phyloP scores from a whole-genome alignment of 2,113 vertebrate species.

The Mus spicilegus region DNA sequence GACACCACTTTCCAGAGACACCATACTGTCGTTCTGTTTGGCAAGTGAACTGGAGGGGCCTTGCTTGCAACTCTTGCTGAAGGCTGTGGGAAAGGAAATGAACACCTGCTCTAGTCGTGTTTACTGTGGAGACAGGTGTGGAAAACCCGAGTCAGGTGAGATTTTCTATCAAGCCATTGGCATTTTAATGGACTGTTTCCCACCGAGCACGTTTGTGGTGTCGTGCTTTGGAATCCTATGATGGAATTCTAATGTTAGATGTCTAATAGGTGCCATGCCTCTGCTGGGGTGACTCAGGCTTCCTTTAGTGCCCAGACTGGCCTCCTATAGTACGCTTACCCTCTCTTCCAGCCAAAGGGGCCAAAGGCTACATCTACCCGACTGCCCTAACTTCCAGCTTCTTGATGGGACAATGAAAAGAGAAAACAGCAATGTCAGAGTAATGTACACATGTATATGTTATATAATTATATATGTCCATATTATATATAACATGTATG shows the following conservation, averaged over 20 bases:
- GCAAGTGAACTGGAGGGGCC: slow-evolving; percentile 22
- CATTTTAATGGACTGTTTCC: neutral
- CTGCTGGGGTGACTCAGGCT: neutral
- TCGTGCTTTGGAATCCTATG: slow-evolving; percentile 3
- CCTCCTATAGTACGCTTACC: neutral
- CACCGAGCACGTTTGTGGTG: slow-evolving; percentile 6
- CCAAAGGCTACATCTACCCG: neutral
- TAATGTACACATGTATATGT: neutral
- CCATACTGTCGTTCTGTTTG: neutral
- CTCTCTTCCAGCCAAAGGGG: neutral
- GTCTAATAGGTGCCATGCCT: neutral
- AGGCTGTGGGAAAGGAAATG: slow-evolving; percentile 34
- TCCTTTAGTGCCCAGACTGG: neutral
- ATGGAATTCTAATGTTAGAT: slow-evolving; percentile 4
- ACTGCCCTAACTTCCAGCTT: neutral
- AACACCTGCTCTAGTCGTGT: neutral
- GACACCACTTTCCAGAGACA: slow-evolving; percentile 33
- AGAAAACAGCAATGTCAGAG: neutral
- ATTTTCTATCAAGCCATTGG: slow-evolving; percentile 53
- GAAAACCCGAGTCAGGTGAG: slow-evolving; percentile 19
- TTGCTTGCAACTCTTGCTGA: slow-evolving; percentile 22
- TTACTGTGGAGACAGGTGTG: neutral
- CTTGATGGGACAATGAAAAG: slow-evolving; percentile 29
- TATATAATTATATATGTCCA: too few species aligned
- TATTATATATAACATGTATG: too few species aligned